A percentile compares a stretch with the other conserved stretches of the same genome.
Evolutionary conservation across 2,888 invertebrate genomes (phyloP).

Genomic region (Leucophenga maculata): DNA sequence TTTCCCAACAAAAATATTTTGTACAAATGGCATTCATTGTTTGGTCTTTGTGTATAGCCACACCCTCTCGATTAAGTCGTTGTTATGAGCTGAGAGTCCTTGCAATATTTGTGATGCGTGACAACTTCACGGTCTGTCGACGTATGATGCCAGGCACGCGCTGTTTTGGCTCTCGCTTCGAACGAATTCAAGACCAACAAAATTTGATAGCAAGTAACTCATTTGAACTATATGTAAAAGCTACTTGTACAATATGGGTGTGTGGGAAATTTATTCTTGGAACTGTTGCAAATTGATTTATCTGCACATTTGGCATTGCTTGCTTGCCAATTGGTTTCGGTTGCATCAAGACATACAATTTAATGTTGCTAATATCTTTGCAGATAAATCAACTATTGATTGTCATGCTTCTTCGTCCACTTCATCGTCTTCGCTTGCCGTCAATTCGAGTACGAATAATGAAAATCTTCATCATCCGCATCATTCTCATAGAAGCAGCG

Average conservation of each 20-base stretch:
- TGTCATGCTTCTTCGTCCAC: constrained; percentile 48
- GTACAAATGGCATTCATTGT: constrained; percentile 13
- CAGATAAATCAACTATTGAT: constrained; percentile 69
- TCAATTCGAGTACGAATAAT: constrained; percentile 41
- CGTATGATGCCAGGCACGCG: not conserved
- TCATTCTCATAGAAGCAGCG: constrained; percentile 60
- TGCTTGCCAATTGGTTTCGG: constrained; percentile 46
- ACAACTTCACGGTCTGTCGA: constrained; percentile 14
- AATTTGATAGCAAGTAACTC: not conserved
- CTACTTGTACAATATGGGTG: not conserved
- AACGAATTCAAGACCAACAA: too few relatives aligned
- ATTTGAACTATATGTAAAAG: not conserved
- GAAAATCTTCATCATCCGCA: constrained; percentile 41
- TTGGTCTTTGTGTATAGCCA: constrained; percentile 45
- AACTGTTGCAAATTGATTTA: not conserved
- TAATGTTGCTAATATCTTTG: constrained; percentile 43
- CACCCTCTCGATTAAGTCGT: constrained; percentile 66
- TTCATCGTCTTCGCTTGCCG: constrained; percentile 52
- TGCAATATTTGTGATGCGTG: constrained; percentile 29
- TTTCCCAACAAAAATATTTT: not conserved
- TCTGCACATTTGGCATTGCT: not conserved
- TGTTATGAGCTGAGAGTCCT: constrained; percentile 4
- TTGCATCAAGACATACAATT: constrained; percentile 51
- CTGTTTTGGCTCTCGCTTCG: not conserved
- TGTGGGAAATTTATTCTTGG: not conserved